Evolutionary conservation across 1,140 invertebrate species (phyloP).

Genomic region (Meloidogyne exigua): DNA sequence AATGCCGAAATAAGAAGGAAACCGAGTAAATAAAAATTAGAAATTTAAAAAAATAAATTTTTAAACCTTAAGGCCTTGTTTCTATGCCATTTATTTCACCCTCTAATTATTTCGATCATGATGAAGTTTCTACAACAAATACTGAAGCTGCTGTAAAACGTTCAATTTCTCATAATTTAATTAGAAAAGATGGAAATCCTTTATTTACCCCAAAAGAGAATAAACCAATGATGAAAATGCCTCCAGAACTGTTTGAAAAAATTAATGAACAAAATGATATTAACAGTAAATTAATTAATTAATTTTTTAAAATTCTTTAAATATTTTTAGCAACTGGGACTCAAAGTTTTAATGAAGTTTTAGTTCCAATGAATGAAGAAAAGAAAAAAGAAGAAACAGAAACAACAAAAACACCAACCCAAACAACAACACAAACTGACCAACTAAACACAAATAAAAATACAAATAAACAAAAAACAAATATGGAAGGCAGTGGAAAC

Average conservation of each 20-base stretch:
- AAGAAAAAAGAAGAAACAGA: neutral
- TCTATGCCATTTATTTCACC: neutral
- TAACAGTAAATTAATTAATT: neutral
- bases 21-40: constrained; percentile 12
- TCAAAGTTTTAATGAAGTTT: neutral
- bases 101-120: neutral
- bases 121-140: neutral
- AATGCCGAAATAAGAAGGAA: constrained; percentile 23
- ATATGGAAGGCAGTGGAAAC: neutral
- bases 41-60: neutral
- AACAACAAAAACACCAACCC: neutral
- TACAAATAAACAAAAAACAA: neutral
- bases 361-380: neutral
- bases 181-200: constrained; percentile 5
- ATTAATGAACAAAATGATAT: neutral
- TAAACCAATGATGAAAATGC: neutral
- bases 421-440: neutral
- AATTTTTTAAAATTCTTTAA: neutral
- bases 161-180: neutral
- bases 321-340: neutral
- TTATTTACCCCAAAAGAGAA: neutral
- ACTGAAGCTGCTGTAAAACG: neutral
- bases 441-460: neutral
- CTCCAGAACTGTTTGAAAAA: neutral
- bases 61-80: neutral